phyloP scores from a whole-genome alignment of 2,113 vertebrate genomes.

The Nycticryphes semicollaris region DNA sequence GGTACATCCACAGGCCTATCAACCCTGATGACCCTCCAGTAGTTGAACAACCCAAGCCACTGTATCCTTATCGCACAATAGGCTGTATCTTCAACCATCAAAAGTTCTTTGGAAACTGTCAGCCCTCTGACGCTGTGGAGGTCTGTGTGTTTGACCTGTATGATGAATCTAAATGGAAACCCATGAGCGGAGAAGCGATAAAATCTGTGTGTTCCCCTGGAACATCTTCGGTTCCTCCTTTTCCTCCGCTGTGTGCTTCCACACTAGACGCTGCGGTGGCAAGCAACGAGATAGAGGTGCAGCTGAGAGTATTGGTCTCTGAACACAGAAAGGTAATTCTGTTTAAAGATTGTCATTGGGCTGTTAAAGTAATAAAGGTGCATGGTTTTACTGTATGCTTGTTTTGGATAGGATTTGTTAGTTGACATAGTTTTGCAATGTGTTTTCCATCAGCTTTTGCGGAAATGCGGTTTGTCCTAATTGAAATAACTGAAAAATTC shows the following conservation, averaged over 20 bases:
- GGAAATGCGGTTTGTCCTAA: not conserved
- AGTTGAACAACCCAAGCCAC: slow-evolving; percentile 83
- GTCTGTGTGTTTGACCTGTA: slow-evolving; percentile 89
- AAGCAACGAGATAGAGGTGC: slow-evolving; percentile 92
- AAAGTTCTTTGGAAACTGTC: slow-evolving; percentile 91
- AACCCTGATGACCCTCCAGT: slow-evolving; percentile 87
- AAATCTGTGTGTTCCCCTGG: slow-evolving; percentile 89
- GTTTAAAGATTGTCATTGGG: not conserved
- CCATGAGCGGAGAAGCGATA: slow-evolving; percentile 94
- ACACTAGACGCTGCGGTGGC: slow-evolving; percentile 79
- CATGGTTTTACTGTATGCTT: not conserved
- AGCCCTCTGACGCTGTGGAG: slow-evolving; percentile 89
- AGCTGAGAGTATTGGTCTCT: slow-evolving; percentile 85
- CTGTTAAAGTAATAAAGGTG: not conserved
- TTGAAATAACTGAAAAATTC: not conserved
- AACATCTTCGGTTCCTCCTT: slow-evolving; percentile 80
- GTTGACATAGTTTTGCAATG: not conserved
- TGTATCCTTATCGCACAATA: slow-evolving; percentile 88
- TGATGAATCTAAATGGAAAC: slow-evolving; percentile 93
- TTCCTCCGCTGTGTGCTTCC: slow-evolving; percentile 87
- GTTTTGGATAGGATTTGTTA: not conserved
- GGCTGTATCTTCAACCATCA: slow-evolving; percentile 96
- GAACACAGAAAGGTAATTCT: slow-evolving; percentile 92
- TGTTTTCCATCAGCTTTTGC: not conserved
- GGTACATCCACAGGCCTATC: slow-evolving; percentile 86